Evolutionary conservation across 2,113 vertebrate genomes (phyloP).

Genomic region (Leiothrix lutea): DNA sequence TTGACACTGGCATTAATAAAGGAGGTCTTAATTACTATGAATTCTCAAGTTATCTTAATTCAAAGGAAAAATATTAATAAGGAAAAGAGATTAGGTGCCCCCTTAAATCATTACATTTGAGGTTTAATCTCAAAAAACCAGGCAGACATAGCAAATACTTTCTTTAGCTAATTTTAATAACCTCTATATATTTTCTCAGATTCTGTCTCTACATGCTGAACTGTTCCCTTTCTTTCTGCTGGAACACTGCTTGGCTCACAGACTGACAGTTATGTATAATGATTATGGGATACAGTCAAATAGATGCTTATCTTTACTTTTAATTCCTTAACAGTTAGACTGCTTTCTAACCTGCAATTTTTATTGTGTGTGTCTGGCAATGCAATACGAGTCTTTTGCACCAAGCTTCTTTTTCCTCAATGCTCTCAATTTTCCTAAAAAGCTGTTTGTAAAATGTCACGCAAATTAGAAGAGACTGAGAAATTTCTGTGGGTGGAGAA

Average conservation of each 20-base stretch:
- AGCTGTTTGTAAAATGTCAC: background rate
- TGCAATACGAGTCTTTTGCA: background rate
- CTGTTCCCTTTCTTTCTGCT: background rate
- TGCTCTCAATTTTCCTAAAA: conserved; percentile 26
- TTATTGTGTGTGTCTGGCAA: background rate
- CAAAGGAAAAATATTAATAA: background rate
- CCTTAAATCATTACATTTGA: background rate
- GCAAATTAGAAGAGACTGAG: background rate
- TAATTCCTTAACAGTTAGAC: background rate
- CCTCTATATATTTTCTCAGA: background rate
- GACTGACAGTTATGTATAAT: background rate
- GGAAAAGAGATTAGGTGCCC: background rate
- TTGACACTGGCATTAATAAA: background rate
- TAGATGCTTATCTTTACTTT: conserved; percentile 1
- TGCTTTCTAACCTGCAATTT: background rate
- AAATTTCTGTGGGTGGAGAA: background rate
- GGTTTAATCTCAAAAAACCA: background rate
- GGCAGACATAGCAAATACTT: background rate
- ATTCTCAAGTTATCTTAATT: conserved; percentile 4
- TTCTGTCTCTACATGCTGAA: background rate
- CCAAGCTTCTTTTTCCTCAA: background rate
- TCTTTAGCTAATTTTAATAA: background rate
- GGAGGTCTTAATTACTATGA: background rate
- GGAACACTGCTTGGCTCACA: background rate
- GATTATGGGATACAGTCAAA: background rate